Conservation (phyloP, 2,888 invertebrate species). For the Apodemia zela region DNA sequence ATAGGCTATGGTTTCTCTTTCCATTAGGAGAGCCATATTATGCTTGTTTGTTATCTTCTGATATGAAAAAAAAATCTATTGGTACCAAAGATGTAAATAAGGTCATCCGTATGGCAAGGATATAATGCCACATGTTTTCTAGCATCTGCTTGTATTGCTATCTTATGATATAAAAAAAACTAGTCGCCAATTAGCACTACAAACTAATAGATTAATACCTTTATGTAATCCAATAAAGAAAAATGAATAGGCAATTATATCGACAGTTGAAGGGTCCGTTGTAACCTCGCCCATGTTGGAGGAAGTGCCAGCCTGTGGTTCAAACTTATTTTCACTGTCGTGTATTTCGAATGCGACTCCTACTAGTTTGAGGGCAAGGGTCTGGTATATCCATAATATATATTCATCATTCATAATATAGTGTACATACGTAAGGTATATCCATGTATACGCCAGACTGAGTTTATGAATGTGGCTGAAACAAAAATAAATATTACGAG, state of each 20-base stretch:
- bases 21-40: too few species aligned
- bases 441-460: conserved; percentile 88
- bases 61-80: too few species aligned
- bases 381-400: conserved; percentile 89
- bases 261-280: conserved; percentile 71
- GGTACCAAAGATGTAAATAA: too few species aligned
- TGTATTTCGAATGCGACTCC: conserved; percentile 90
- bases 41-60: too few species aligned
- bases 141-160: too few species aligned
- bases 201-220: conserved; percentile 73
- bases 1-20: too few species aligned
- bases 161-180: too few species aligned
- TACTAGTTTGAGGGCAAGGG: conserved; percentile 89
- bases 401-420: conserved; percentile 84
- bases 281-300: conserved; percentile 36
- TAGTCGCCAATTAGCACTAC: too few species aligned
- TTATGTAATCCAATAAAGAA: conserved; percentile 92
- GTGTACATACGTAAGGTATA: conserved; percentile 87
- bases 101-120: too few species aligned
- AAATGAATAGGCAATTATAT: conserved; percentile 88
- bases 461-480: conserved; percentile 85
- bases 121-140: too few species aligned
- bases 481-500: conserved; percentile 34
- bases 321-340: conserved; percentile 41
- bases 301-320: conserved; percentile 38